Percentiles rank a stretch among this genome's conserved stretches.
Evolutionary conservation across 2,113 vertebrate species (phyloP).

Genomic region (Odontophorus gujanensis): DNA sequence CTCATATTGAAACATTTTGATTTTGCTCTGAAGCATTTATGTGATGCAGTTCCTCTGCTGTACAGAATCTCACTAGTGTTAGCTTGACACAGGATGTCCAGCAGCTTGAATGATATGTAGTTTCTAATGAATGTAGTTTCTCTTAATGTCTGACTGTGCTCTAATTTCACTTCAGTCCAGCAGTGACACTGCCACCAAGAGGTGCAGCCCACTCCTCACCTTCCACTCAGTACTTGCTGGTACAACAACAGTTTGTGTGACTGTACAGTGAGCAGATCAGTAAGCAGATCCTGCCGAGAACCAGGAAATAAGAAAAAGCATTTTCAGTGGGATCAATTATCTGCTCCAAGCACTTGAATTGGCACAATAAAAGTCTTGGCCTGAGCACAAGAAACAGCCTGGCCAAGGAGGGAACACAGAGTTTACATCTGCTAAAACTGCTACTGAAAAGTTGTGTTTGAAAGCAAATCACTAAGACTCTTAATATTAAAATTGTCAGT

Average conservation of each 20-base stretch:
- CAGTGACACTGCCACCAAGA: neutral
- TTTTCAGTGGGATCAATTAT: constrained; percentile 8
- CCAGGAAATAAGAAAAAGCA: neutral
- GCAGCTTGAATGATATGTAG: accelerated
- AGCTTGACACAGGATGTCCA: neutral
- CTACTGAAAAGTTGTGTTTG: neutral
- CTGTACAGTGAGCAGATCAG: neutral
- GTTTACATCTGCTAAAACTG: constrained; percentile 4
- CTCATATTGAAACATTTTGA: neutral
- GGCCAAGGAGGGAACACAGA: constrained; percentile 5
- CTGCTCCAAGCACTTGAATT: neutral
- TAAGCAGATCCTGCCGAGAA: neutral
- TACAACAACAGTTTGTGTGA: neutral
- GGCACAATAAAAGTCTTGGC: neutral
- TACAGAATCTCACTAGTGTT: neutral
- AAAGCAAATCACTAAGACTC: neutral
- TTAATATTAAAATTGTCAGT: neutral
- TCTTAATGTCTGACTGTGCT: neutral
- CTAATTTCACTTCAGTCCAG: neutral
- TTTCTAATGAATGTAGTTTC: accelerated
- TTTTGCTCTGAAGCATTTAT: neutral
- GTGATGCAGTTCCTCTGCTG: neutral
- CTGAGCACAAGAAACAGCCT: constrained; percentile 8
- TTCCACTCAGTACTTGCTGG: neutral
- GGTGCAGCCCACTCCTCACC: neutral